Base-by-base conservation (phyloP, 2,113 vertebrate species). In the Otolemur garnettii region DNA sequence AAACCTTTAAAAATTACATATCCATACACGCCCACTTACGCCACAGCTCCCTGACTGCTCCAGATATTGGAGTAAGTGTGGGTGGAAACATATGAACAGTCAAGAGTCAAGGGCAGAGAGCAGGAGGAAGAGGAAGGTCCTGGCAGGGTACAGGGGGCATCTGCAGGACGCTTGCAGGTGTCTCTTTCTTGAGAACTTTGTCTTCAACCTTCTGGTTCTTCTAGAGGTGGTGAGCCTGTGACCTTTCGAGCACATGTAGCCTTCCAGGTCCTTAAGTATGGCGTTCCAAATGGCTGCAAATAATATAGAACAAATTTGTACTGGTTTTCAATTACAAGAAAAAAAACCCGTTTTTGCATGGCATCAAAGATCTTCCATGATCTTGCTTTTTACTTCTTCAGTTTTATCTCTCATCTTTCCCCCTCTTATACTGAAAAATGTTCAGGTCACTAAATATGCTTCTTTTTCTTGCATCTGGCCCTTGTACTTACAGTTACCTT, bases 111-210 rank as follows among this genome's bases (percentile, higher is more conserved):
- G 62, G 10, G 8, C 1, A 74, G 45, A 22, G 11, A 55, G 19
- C 12, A 15, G 28, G 33, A 81, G 68, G 24, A 72, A 91, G 33
- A 90, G 69, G 35, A 64, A 53, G 17, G 1, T 28, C 33, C 17
- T 11, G 30, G 66, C 55, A 35, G n/a, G 2, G 10, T 5, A 38
- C 13, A 69, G 17, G 10, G 33, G 6, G 14, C 9, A 0, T 19
- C 17, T 83, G 38, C 24, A 50, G 35, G 35, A 4, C 0, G 3
- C 10, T 60, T 7, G 21, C 53, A 15, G 13, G 12, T 1, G 0
- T 11, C 53, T 55, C 38, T 26, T 2, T 33, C 45, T 64, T 30
- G 35, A 50, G 28, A 4, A 15, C 7, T 50, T 15, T 81, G 21
- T 74, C 38, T 78, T 28, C 2, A 17, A 17, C 6, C n/a, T 80